A percentile compares a stretch with the other conserved stretches of the same genome.
Evolutionary conservation across 2,797 vertebrate species (phyloP).

Genomic region (Acrocephalus scirpaceus): DNA sequence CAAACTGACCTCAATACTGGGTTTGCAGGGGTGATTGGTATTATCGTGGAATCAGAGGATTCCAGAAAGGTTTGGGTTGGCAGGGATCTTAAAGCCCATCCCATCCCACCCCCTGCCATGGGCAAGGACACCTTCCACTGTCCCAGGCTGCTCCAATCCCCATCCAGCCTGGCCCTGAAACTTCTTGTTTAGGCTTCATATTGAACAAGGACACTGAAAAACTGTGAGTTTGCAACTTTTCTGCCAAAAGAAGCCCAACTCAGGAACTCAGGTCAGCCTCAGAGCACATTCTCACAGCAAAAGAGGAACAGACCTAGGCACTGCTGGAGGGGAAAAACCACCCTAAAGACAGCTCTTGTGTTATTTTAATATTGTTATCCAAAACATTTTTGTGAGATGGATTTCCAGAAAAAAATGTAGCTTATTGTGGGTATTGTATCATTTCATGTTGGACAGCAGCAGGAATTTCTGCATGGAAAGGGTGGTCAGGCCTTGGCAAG

Average conservation of each 20-base stretch:
- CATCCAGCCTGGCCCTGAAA: rapidly evolving
- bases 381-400: not conserved
- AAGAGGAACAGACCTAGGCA: not conserved
- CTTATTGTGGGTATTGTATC: not conserved
- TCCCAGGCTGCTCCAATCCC: not conserved
- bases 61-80: not conserved
- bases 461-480: not conserved
- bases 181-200: not conserved
- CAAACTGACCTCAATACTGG: rapidly evolving
- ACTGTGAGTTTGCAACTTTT: not conserved
- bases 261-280: not conserved
- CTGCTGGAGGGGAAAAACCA: not conserved
- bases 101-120: too few species aligned
- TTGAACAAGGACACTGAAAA: not conserved
- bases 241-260: not conserved
- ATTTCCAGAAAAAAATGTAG: not conserved
- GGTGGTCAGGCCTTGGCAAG: rapidly evolving
- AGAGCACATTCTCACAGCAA: not conserved
- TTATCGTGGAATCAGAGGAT: not conserved
- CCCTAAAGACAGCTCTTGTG: rapidly evolving
- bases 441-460: rapidly evolving
- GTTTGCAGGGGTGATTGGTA: not conserved
- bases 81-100: not conserved
- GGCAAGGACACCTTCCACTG: not conserved
- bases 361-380: not conserved